Conservation (phyloP, 2,797 vertebrate species). For the Pagetopsis macropterus region DNA sequence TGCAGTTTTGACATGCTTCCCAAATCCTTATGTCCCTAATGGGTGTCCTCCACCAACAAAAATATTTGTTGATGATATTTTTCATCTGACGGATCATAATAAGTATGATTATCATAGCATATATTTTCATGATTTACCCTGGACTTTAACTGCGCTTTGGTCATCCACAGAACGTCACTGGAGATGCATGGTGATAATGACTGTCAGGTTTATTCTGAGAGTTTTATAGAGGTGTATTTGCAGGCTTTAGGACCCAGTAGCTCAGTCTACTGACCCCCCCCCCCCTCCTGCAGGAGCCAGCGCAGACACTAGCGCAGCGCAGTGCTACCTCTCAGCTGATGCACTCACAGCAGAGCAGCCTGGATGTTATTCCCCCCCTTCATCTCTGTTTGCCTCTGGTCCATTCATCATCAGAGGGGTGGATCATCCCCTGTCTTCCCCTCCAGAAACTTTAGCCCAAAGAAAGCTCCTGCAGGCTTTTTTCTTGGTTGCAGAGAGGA, state of each 20-base stretch:
- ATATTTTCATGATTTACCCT: not conserved
- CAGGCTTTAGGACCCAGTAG: constrained; percentile 92
- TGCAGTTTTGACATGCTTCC: no score
- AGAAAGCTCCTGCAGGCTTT: constrained; percentile 8
- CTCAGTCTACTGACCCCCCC: constrained; percentile 54
- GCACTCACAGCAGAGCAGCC: constrained; percentile 65
- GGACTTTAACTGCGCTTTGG: no score
- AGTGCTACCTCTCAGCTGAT: constrained; percentile 88
- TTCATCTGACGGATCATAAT: no score
- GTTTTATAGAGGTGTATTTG: not conserved
- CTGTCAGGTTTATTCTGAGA: constrained; percentile 35
- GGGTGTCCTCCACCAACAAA: no score
- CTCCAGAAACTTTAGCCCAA: constrained; percentile 39
- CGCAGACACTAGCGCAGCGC: constrained; percentile 90
- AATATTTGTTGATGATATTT: no score
- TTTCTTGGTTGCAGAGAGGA: constrained; percentile 31
- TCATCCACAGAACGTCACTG: not conserved
- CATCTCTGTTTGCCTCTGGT: constrained; percentile 15
- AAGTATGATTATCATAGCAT: not conserved
- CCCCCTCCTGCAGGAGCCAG: constrained; percentile 84
- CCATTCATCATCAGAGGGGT: constrained; percentile 42
- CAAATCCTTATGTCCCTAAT: no score
- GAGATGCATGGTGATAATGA: not conserved
- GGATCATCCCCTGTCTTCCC: constrained; percentile 17
- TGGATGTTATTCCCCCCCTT: constrained; percentile 7